These are phyloP conservation scores for Julus scanicus DNA, from an alignment of 2,888 invertebrate genomes.

Conservation along the genomic window DNA sequence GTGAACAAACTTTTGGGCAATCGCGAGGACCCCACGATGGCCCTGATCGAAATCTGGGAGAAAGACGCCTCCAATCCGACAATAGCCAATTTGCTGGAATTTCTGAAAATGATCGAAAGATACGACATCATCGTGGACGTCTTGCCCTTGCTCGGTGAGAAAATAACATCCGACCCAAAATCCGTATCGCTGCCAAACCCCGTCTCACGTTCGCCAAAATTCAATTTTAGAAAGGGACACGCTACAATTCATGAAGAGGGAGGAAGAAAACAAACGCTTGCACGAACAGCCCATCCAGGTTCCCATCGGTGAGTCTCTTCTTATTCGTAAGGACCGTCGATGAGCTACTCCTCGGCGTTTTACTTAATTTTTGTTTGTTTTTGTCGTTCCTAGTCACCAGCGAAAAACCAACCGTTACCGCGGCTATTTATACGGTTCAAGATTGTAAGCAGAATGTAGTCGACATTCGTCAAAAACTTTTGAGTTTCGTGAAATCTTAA, in stretches of 20 bases:
- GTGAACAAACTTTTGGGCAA: constrained; percentile 44
- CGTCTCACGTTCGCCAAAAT: neutral
- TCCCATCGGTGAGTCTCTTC: neutral
- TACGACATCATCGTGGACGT: constrained; percentile 49
- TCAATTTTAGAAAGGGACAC: neutral
- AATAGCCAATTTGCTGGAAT: constrained; percentile 23
- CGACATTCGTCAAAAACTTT: too few relatives aligned
- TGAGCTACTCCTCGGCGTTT: neutral
- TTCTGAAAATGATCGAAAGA: constrained; percentile 52
- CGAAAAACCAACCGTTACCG: neutral
- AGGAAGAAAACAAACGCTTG: neutral
- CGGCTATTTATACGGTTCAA: neutral
- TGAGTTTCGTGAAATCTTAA: too few relatives aligned
- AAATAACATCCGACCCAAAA: too few relatives aligned
- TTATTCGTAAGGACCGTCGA: neutral
- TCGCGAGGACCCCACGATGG: constrained; percentile 44
- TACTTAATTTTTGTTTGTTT: neutral
- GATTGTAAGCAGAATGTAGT: neutral
- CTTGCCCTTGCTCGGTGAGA: constrained; percentile 49
- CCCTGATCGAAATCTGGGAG: constrained; percentile 48
- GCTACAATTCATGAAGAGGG: neutral
- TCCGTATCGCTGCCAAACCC: too few relatives aligned
- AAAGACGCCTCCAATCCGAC: constrained; percentile 46
- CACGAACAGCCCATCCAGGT: neutral
- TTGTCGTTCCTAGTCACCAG: neutral